A percentile compares a stretch with the other conserved stretches of the same genome.
phyloP scores from a whole-genome alignment of 1,140 invertebrate species.

The Stenopsyche tienmushanensis region DNA sequence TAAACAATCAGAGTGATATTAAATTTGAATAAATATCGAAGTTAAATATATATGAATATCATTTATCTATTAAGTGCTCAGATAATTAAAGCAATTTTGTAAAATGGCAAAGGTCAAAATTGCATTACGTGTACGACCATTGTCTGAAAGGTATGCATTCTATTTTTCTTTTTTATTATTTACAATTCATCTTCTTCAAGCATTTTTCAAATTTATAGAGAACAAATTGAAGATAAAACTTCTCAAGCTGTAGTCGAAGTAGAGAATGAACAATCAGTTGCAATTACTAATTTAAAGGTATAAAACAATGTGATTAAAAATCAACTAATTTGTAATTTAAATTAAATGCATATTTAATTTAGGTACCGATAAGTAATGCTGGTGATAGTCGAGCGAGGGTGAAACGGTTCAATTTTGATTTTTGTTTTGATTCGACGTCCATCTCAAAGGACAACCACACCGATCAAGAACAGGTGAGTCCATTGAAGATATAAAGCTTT shows the following conservation, averaged over 20 bases:
- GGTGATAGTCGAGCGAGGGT: constrained; percentile 67
- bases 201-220: constrained; percentile 42
- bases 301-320: too few relatives aligned
- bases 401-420: constrained; percentile 69
- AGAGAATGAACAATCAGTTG: constrained; percentile 51
- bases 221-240: constrained; percentile 40
- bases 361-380: constrained; percentile 64
- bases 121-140: constrained; percentile 57
- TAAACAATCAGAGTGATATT: neutral
- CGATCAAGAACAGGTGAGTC: constrained; percentile 62
- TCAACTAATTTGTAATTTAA: too few relatives aligned
- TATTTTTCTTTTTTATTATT: constrained; percentile 19
- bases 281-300: constrained; percentile 60
- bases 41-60: too few relatives aligned
- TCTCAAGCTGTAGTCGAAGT: constrained; percentile 49
- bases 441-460: constrained; percentile 55
- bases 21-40: too few relatives aligned
- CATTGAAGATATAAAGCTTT: too few relatives aligned
- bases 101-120: constrained; percentile 59
- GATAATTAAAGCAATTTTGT: too few relatives aligned
- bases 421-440: constrained; percentile 67
- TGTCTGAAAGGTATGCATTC: constrained; percentile 55
- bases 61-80: too few relatives aligned
- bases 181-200: constrained; percentile 1
- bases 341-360: constrained; percentile 5